Conservation (phyloP, 2,888 invertebrate genomes). For the Apantesis nais region DNA sequence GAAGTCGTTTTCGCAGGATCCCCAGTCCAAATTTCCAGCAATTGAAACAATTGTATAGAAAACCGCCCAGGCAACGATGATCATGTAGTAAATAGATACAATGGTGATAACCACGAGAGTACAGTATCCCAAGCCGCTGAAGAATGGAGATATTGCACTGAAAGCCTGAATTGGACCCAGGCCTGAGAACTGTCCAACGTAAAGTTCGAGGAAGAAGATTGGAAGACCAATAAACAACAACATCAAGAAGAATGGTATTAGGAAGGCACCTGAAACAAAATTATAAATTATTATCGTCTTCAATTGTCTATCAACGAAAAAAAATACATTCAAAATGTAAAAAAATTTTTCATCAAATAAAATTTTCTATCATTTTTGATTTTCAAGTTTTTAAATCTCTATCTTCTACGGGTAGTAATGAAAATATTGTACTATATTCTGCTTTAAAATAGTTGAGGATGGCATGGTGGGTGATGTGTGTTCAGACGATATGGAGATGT, state of each 20-base stretch:
- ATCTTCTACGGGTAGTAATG: too few species aligned
- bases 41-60: conserved; percentile 91
- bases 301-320: too few species aligned
- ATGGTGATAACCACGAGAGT: conserved; percentile 89
- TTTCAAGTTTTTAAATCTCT: too few species aligned
- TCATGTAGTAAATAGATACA: conserved; percentile 92
- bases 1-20: conserved; percentile 87
- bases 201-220: conserved; percentile 92
- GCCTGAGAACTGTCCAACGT: conserved; percentile 92
- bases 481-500: too few species aligned
- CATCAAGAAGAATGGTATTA: conserved; percentile 91
- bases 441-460: too few species aligned
- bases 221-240: conserved; percentile 91
- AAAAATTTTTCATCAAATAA: too few species aligned
- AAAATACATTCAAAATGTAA: neutral
- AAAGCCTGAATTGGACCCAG: conserved; percentile 89
- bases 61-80: conserved; percentile 91
- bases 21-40: conserved; percentile 87
- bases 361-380: too few species aligned
- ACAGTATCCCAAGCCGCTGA: conserved; percentile 87
- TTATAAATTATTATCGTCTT: neutral
- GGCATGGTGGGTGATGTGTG: too few species aligned
- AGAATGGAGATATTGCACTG: conserved; percentile 86
- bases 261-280: conserved; percentile 88
- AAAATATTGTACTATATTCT: too few species aligned